Evolutionary conservation across 2,888 invertebrate genomes (phyloP).

Genomic region (Lagria hirta): DNA sequence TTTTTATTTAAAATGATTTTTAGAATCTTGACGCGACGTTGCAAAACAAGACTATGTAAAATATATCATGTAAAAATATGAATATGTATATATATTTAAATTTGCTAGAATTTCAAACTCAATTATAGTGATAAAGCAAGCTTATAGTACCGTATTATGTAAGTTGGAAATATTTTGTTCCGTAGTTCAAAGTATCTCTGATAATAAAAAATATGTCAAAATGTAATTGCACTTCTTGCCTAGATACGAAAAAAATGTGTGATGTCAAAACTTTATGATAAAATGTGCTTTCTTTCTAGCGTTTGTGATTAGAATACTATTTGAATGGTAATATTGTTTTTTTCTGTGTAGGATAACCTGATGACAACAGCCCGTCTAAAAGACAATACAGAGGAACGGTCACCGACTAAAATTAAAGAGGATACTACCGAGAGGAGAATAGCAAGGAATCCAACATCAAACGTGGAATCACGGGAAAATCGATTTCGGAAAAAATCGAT

Average conservation of each 20-base stretch:
- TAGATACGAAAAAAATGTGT: background rate
- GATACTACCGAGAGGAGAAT: constrained; percentile 15
- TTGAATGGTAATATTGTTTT: constrained; percentile 3
- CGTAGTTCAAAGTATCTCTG: too few species aligned
- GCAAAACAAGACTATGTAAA: too few species aligned
- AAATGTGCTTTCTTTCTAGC: background rate
- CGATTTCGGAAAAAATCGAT: constrained; percentile 49
- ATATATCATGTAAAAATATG: too few species aligned
- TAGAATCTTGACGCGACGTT: too few species aligned
- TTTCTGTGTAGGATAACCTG: constrained; percentile 27
- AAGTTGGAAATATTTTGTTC: too few species aligned
- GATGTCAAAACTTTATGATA: constrained; percentile 11
- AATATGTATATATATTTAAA: too few species aligned
- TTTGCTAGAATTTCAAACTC: too few species aligned
- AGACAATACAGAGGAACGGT: too few species aligned
- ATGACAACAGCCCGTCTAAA: too few species aligned
- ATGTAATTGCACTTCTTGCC: background rate
- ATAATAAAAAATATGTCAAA: background rate
- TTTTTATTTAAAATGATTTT: too few species aligned
- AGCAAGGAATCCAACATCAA: background rate
- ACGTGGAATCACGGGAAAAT: constrained; percentile 26
- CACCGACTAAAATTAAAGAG: constrained; percentile 25
- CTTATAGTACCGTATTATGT: too few species aligned
- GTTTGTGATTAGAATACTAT: background rate
- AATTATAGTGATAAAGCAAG: too few species aligned